Evolutionary conservation across 1,140 invertebrate genomes (phyloP).

Genomic region (Phortica variegata): DNA sequence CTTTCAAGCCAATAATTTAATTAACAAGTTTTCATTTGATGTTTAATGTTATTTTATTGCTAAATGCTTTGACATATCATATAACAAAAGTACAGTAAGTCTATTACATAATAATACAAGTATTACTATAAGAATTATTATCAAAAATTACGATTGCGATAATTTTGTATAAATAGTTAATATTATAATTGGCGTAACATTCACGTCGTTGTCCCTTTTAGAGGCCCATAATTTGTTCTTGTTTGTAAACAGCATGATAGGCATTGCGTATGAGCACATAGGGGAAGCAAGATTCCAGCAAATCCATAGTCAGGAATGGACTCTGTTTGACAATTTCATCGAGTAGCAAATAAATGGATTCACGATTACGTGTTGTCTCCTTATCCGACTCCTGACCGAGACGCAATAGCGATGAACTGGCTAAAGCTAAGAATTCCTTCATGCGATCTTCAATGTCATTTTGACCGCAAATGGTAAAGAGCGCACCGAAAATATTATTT

Average conservation of each 20-base stretch:
- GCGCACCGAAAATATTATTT: slow-evolving; percentile 93
- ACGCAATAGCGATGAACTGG: slow-evolving; percentile 90
- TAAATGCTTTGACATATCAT: slow-evolving; percentile 39
- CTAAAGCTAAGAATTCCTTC: slow-evolving; percentile 96
- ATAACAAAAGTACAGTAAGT: slow-evolving; percentile 29
- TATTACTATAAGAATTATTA: slow-evolving; percentile 26
- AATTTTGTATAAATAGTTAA: slow-evolving; percentile 19
- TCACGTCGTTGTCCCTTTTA: slow-evolving; percentile 12
- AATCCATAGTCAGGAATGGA: slow-evolving; percentile 96
- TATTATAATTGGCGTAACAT: slow-evolving; percentile 10
- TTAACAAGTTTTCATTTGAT: slow-evolving; percentile 40
- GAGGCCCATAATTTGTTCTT: slow-evolving; percentile 65
- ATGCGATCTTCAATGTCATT: slow-evolving; percentile 96
- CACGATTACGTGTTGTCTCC: slow-evolving; percentile 88
- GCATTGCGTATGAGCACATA: slow-evolving; percentile 95
- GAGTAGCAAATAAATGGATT: slow-evolving; percentile 93
- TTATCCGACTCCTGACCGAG: slow-evolving; percentile 95
- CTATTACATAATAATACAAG: slow-evolving; percentile 22
- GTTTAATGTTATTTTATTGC: slow-evolving; percentile 43
- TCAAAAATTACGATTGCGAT: slow-evolving; percentile 11
- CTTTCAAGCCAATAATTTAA: slow-evolving; percentile 32
- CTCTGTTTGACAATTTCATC: slow-evolving; percentile 97
- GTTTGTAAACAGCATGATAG: slow-evolving; percentile 92
- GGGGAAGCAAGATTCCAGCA: slow-evolving; percentile 96
- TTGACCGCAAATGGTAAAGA: slow-evolving; percentile 93